Conservation (phyloP, 2,888 invertebrate genomes). For the Abrostola triplasia region DNA sequence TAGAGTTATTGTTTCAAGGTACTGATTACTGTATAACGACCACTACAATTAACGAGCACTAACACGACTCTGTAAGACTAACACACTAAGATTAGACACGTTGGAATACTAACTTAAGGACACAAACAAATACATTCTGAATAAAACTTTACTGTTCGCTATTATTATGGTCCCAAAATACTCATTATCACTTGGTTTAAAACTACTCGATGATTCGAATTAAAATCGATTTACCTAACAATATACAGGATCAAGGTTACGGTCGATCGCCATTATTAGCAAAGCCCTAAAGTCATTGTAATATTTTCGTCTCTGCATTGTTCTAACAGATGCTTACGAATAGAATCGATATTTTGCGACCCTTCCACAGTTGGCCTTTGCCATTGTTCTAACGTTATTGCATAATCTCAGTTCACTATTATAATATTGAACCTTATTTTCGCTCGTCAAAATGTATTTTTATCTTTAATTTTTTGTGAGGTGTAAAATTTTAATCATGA, state of each 20-base stretch:
- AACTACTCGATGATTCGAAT: too few species aligned
- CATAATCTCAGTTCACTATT: neutral
- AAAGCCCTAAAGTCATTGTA: neutral
- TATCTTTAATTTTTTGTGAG: too few species aligned
- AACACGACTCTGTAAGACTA: neutral
- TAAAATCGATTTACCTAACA: too few species aligned
- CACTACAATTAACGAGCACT: constrained; percentile 5
- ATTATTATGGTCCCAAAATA: too few species aligned
- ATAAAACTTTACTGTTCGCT: too few species aligned
- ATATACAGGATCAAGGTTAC: too few species aligned
- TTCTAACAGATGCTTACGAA: neutral
- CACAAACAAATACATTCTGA: neutral
- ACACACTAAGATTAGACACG: constrained; percentile 17
- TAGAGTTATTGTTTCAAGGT: constrained; percentile 12
- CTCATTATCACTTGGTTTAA: too few species aligned
- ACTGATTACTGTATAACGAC: neutral
- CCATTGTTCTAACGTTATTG: constrained; percentile 20
- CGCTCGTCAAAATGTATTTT: neutral
- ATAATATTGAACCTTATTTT: neutral
- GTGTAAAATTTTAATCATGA: too few species aligned
- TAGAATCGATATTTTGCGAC: constrained; percentile 20
- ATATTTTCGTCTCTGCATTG: constrained; percentile 2
- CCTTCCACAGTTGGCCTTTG: constrained; percentile 5
- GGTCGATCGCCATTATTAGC: neutral
- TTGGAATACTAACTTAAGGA: neutral